Base-by-base conservation (phyloP, 2,797 vertebrate species). In the Esox masquinongy region DNA sequence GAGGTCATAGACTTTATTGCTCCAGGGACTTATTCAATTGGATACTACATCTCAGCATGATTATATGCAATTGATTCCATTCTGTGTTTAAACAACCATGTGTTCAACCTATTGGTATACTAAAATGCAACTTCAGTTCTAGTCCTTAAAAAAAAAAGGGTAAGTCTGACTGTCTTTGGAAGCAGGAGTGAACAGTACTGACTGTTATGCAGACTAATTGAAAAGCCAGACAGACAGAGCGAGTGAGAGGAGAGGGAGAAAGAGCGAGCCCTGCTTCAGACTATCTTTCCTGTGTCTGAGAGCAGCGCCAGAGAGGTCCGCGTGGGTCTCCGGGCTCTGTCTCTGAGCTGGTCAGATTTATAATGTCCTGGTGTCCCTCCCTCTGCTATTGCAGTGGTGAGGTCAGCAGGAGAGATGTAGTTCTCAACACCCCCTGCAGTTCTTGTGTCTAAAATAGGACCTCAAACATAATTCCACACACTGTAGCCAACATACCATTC, bases 51-150 rank as follows among this genome's bases (percentile, higher is more conserved):
- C 63, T 64, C 12, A 36, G 0, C 1, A 2, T 34, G 34, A 16
- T 17, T 31, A 36, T 80, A 86, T 85, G 77, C 68, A 78, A 67
- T 51, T 77, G 72, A 59, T 1, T n/a, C 19, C 72, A 79, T 15
- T 78, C 80, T 87, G 86, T 90, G 89, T 89, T 43, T 75, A 43
- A n/a, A 61, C 6, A 86, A 77, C 82, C 84, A 84, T 74, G 86
- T 92, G 91, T 77, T 91, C 85, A 85, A 88, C 91, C 88, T 88
- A 89, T 92, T 89, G 84, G 82, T 79, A 76, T 87, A 80, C 49
- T 88, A 85, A 89, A 89, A 90, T 90, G 86, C 75, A 84, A 86
- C 81, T 85, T 71, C 77, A 50, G 43, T 31, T 31, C 29, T 15
- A 26, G 34, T 12, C 19, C n/a, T 24, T n/a, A 39, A 24, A n/a